phyloP scores from a whole-genome alignment of 2,113 vertebrate genomes.

The Anas platyrhynchos region DNA sequence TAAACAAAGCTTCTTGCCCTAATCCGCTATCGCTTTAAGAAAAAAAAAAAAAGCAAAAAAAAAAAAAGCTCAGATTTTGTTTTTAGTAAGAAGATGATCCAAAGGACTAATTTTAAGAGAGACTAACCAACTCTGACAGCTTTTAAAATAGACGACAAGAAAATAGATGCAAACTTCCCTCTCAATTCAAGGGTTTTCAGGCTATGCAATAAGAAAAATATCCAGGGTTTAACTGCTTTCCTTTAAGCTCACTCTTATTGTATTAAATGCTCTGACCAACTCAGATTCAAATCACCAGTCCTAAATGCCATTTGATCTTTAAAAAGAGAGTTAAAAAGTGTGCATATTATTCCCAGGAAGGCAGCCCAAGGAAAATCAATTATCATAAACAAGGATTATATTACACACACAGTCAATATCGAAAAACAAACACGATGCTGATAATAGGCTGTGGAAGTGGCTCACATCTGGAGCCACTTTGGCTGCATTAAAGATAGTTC shows the following conservation, averaged over 20 bases:
- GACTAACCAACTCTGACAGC: slow-evolving; percentile 96
- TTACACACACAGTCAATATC: slow-evolving; percentile 61
- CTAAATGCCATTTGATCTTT: slow-evolving; percentile 78
- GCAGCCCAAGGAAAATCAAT: slow-evolving; percentile 75
- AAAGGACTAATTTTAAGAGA: slow-evolving; percentile 95
- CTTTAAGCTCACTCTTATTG: slow-evolving; percentile 75
- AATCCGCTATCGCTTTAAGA: slow-evolving; percentile 90
- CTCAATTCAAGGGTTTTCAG: slow-evolving; percentile 74
- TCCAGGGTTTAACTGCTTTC: slow-evolving; percentile 76
- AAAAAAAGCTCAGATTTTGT: slow-evolving; percentile 87
- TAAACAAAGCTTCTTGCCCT: slow-evolving; percentile 93
- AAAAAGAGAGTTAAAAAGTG: slow-evolving; percentile 73
- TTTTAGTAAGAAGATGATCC: slow-evolving; percentile 90
- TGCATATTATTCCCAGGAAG: slow-evolving; percentile 75
- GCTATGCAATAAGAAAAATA: slow-evolving; percentile 75
- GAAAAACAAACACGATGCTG: slow-evolving; percentile 55
- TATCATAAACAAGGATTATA: slow-evolving; percentile 78
- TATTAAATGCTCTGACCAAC: slow-evolving; percentile 75
- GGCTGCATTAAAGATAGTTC: background rate
- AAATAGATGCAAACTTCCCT: slow-evolving; percentile 81
- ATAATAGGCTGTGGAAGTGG: slow-evolving; percentile 12
- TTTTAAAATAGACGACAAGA: slow-evolving; percentile 83
- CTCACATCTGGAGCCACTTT: slow-evolving; percentile 18
- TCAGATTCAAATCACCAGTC: slow-evolving; percentile 72
- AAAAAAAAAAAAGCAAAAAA: slow-evolving; percentile 62